These are phyloP conservation scores for Hippocampus comes DNA, from an alignment of 2,113 vertebrate species.

Conservation along the genomic window DNA sequence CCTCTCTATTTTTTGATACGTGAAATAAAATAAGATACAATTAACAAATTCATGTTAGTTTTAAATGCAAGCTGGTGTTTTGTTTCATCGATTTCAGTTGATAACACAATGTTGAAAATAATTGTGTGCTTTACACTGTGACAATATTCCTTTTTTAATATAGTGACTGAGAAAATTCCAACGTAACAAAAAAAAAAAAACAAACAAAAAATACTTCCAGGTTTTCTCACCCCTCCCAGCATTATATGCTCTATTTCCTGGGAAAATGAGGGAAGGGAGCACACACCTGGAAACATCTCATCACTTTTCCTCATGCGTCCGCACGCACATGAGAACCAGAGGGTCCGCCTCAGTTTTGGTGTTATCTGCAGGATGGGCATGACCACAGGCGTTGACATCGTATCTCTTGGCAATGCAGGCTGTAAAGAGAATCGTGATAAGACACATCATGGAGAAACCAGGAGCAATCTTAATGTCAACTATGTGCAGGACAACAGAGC, in stretches of 20 bases:
- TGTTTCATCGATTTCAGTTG: background rate
- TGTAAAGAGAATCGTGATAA: constrained; percentile 59
- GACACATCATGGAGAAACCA: constrained; percentile 15
- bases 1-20: too few relatives aligned
- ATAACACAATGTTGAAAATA: background rate
- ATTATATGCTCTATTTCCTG: constrained; percentile 10
- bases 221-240: constrained; percentile 1
- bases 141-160: background rate
- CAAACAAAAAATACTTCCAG: background rate
- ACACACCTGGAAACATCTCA: constrained; percentile 57
- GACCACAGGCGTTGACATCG: constrained; percentile 55
- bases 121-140: too few relatives aligned
- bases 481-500: background rate
- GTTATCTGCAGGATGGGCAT: constrained; percentile 69
- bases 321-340: constrained; percentile 50
- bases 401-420: constrained; percentile 46
- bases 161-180: background rate
- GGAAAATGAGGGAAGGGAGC: constrained; percentile 29
- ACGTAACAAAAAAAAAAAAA: background rate
- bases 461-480: constrained; percentile 33
- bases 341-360: constrained; percentile 25
- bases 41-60: background rate
- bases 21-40: too few relatives aligned
- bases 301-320: constrained; percentile 34
- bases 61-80: background rate